Base-by-base conservation (phyloP, 2,113 vertebrate species). In the Addax nasomaculatus region DNA sequence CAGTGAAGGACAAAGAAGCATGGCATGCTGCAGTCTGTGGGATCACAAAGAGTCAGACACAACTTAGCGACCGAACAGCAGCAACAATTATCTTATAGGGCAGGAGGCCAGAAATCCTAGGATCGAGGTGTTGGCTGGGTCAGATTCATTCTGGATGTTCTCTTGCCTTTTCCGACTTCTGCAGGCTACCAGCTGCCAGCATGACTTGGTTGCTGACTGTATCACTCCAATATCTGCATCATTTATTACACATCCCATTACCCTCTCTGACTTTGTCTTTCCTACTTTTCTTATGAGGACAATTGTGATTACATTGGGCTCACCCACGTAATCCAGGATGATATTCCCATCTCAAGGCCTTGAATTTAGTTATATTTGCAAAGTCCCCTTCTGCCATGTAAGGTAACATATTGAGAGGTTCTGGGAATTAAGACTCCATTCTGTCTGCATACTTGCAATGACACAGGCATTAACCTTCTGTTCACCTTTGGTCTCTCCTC, bases 151-250 rank as follows among this genome's bases (percentile, higher is more conserved):
- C 80, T 49, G 11, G 43, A 43, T 58, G 29, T 7, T 39, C 11
- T 53, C 29, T 33, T 36, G 11, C 3, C 27, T 25, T 73, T 15
- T 30, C 55, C 45, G n/a, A 10, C 7, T 62, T 70, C 49, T 29
- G 6, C 4, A 30, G 13, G 17, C 17, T 47, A 29, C 23, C 2
- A 1, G 11, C 14, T 47, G 25, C 23, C 6, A 51, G 33, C 2
- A 29, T 67, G 39, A 29, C 43, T 95, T 29, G 13, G 6, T 33
- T 47, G 43, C 2, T 49, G 39, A 9, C n/a, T 89, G 14, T 13
- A 6, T 33, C 1, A 10, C 4, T 84, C 11, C 29, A 36, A 21
- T 13, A 30, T 93, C 64, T 76, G 19, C 3, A 10, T n/a, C 7
- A 1, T 76, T 94, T 95, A 36, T 36, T 51, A 79, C 5, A 2